A percentile compares a stretch with the other conserved stretches of the same genome.
These are phyloP conservation scores for Rhodeus uyekii DNA, from an alignment of 2,797 vertebrate species.

Conservation along the genomic window DNA sequence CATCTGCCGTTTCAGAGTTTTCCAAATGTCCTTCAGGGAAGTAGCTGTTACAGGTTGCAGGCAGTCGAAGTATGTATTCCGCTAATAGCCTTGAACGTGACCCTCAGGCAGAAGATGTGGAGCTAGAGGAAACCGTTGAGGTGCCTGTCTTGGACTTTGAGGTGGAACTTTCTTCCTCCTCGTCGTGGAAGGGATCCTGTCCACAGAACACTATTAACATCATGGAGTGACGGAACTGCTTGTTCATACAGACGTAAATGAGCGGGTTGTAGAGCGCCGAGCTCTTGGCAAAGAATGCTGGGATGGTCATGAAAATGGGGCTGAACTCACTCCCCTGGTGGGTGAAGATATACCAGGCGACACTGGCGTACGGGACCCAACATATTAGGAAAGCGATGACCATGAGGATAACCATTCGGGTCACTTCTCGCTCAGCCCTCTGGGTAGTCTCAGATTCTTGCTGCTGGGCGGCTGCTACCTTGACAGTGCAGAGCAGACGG, in stretches of 20 bases:
- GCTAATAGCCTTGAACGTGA: constrained; percentile 62
- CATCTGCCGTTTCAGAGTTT: constrained; percentile 67
- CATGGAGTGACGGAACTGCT: constrained; percentile 98
- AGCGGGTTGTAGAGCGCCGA: constrained; percentile 89
- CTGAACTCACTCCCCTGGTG: constrained; percentile 89
- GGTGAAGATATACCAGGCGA: constrained; percentile 90
- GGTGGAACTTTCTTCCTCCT: constrained; percentile 83
- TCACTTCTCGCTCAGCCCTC: constrained; percentile 93
- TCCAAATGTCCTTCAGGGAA: constrained; percentile 67
- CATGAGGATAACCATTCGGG: constrained; percentile 93
- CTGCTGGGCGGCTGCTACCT: constrained; percentile 91
- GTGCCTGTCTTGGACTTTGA: constrained; percentile 87
- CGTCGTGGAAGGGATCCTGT: constrained; percentile 89
- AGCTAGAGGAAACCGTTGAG: constrained; percentile 87
- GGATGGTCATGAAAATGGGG: constrained; percentile 91
- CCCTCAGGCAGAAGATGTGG: constrained; percentile 88
- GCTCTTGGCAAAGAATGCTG: constrained; percentile 92
- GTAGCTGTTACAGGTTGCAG: constrained; percentile 71
- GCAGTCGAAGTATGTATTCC: constrained; percentile 66
- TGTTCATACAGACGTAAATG: constrained; percentile 96
- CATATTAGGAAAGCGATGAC: constrained; percentile 87
- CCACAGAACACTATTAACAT: constrained; percentile 91
- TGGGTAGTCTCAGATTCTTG: constrained; percentile 95
- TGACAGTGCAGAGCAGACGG: constrained; percentile 90
- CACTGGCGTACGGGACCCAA: constrained; percentile 87